phyloP scores from a whole-genome alignment of 2,797 vertebrate species.

The Odontamblyopus rebecca region DNA sequence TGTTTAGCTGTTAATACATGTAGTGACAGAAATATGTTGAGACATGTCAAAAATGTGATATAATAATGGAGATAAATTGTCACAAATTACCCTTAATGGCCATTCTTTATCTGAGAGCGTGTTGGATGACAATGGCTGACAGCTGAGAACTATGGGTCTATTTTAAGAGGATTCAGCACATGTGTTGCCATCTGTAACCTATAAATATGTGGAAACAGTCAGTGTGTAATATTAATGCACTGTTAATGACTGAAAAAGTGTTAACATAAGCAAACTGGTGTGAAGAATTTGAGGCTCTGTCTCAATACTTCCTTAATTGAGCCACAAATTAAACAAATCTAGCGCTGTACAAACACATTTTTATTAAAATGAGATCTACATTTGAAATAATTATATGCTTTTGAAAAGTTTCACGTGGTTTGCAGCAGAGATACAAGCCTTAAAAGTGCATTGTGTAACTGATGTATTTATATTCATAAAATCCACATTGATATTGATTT shows the following conservation, averaged over 20 bases:
- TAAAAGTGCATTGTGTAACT: no score
- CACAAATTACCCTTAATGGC: not conserved
- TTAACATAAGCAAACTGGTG: not conserved
- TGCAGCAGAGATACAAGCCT: no score
- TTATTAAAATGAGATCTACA: no score
- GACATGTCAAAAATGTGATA: not conserved
- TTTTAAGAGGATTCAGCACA: slow-evolving; percentile 15
- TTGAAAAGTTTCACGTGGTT: no score
- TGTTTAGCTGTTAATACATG: not conserved
- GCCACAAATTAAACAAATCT: not conserved
- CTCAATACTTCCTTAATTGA: not conserved
- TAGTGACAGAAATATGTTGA: not conserved
- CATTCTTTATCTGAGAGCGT: not conserved
- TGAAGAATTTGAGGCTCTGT: not conserved
- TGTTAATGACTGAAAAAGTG: not conserved
- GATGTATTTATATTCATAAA: no score
- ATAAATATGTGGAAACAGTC: not conserved
- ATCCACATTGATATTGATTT: no score
- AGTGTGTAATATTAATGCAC: not conserved
- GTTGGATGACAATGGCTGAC: not conserved
- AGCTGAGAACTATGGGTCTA: not conserved
- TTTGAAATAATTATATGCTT: no score
- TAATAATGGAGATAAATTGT: not conserved
- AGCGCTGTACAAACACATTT: no score
- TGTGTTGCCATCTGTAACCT: slow-evolving; percentile 44